Percentiles rank a stretch among this genome's conserved stretches.
phyloP scores from a whole-genome alignment of 2,888 invertebrate species.

The Nymphalis polychloros region DNA sequence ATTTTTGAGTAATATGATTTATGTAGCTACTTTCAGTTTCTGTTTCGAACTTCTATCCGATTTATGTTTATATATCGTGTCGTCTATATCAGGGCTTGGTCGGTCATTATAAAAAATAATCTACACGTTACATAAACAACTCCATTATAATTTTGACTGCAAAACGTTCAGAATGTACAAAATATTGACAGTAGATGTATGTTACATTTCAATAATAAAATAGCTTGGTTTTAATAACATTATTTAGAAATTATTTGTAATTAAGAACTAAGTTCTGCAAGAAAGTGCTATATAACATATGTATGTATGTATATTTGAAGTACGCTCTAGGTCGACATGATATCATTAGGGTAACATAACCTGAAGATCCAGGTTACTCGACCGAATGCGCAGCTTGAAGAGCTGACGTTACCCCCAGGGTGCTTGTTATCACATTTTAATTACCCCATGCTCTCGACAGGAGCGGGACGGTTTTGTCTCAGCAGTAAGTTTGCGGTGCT shows the following conservation, averaged over 20 bases:
- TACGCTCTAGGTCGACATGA: not conserved
- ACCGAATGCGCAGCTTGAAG: conserved; percentile 15
- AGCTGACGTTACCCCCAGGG: conserved; percentile 20
- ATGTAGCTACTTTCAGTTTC: no score
- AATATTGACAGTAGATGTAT: no score
- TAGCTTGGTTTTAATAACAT: no score
- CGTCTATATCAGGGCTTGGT: no score
- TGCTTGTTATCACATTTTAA: conserved; percentile 36
- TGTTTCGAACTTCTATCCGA: no score
- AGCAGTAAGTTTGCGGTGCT: conserved; percentile 16
- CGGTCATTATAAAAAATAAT: no score
- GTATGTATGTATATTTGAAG: not conserved
- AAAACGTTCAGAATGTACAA: no score
- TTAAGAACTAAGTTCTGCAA: not conserved
- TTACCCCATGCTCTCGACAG: conserved; percentile 31
- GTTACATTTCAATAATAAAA: no score
- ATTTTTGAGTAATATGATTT: no score
- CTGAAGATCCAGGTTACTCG: conserved; percentile 22
- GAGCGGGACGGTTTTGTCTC: conserved; percentile 24
- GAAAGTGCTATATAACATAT: not conserved
- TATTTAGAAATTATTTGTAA: not conserved
- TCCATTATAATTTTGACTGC: no score
- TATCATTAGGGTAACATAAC: conserved; percentile 3
- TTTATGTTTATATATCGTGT: no score
- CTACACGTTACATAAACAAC: no score